Base-by-base conservation (phyloP, 2,888 invertebrate species). In the Fragum fragum region DNA sequence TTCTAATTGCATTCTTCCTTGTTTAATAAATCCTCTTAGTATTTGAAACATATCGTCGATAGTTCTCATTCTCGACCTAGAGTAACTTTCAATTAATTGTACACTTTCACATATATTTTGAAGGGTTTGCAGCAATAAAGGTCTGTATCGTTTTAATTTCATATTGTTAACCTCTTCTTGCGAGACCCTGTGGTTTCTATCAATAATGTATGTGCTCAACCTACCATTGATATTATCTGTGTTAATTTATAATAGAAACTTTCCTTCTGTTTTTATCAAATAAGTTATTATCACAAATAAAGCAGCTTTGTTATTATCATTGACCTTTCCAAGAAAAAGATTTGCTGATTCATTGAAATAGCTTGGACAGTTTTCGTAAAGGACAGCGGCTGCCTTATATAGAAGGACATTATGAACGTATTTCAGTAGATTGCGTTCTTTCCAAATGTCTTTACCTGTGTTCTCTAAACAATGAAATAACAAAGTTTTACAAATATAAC, bases 291-390 rank as follows among this genome's bases (percentile, higher is more conserved):
- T 52, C 29, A 26, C 14, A 16, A 32, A 18, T 23, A 76, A 29
- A 6, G 29, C 26, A 3, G 39, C 32, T 61, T 71, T 39, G 16
- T 52, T 14, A 5, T 11, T 9, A n/a, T n/a, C 7, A 9, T 47
- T 36, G 16, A 76, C 26, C 36, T 71, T 71, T 26, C 66, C 76
- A 18, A 47, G 47, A 52, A 76, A 28, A 1, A 76, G 52, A 39
- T 76, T 76, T 32, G 68, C 53, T 63, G n/a, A n/a, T n/a, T n/a
- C n/a, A n/a, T n/a, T n/a, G n/a, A n/a, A n/a, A n/a, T n/a, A n/a
- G n/a, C n/a, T 76, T 1, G 76, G 71, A 72, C 76, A 76, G 18
- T 53, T 21, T 21, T n/a, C 21, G 18, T 29, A 42, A 42, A 61
- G 21, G 6, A 39, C 39, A 6, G 18, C 28, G 11, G 29, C 55